Evolutionary conservation across 2,888 invertebrate species (phyloP), one percentile per base, ranked within the genome.

Genomic region (Metacarcinus magister): DNA sequence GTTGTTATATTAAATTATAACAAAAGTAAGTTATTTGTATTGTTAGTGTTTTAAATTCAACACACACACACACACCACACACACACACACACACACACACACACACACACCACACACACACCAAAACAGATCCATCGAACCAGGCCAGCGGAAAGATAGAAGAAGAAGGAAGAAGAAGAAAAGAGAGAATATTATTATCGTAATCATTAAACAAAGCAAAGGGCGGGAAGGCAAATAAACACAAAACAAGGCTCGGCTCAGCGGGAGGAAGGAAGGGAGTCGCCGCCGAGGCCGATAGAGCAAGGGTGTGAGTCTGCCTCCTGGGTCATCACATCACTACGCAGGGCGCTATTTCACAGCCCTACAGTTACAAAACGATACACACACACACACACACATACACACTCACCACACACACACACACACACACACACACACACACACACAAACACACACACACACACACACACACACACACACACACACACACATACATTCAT

Each of bases 101-200:
- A n/a, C 75, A n/a, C 75, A n/a, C 75, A n/a, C 75, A n/a, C 75
- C 75, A 75, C 75, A n/a, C 75, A 75, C 75, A 75, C n/a, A 75
- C n/a, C 23, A 2, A 75, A 23, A n/a, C 4, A 67, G n/a, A 32
- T 32, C 8, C 32, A 10, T 82, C 82, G 32, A 82, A 10, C 82
- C 13, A 82, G 32, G 28, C 82, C 8, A 82, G 10, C 10, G 10
- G 1, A 8, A 82, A 32, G 10, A 28, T 39, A 39, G 19, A 67
- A 67, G 23, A 67, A 23, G 5, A 67, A 32, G 13, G 5, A 82
- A 32, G 10, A 28, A 28, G 23, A 32, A 32, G n/a, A 7, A 8
- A 67, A n/a, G n/a, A n/a, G 0, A n/a, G 4, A 67, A 23, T 8
- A 16, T 82, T 32, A 82, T 32, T 82, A 23, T 82, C 2, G 28